phyloP scores from a whole-genome alignment of 2,888 invertebrate genomes.

The Pristionchus mayeri region DNA sequence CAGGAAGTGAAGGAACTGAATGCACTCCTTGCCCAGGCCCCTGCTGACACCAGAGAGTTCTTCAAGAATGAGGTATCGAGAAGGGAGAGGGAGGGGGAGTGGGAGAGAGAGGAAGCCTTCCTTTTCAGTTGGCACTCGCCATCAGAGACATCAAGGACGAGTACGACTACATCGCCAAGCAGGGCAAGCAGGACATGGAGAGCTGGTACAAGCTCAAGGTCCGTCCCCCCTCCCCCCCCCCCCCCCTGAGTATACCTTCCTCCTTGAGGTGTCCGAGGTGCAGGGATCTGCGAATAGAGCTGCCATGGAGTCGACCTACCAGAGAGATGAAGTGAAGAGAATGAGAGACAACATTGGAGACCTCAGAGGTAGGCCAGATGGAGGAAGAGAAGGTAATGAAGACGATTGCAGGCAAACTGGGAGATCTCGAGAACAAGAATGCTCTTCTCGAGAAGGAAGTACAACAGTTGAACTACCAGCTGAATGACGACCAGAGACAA shows the following conservation, averaged over 20 bases:
- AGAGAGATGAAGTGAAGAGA: conserved; percentile 78
- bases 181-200: conserved; percentile 79
- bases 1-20: conserved; percentile 76
- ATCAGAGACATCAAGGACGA: conserved; percentile 79
- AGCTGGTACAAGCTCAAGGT: conserved; percentile 80
- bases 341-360: conserved; percentile 77
- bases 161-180: conserved; percentile 78
- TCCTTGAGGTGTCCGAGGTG: conserved; percentile 74
- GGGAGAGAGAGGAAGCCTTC: no score
- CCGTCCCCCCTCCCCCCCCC: neutral
- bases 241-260: no score
- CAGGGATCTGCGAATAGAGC: conserved; percentile 76
- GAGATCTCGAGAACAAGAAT: conserved; percentile 68
- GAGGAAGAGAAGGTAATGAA: conserved; percentile 57
- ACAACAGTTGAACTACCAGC: conserved; percentile 75
- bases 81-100: no score
- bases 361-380: conserved; percentile 75
- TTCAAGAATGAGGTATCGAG: conserved; percentile 80
- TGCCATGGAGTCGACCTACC: conserved; percentile 79
- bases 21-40: conserved; percentile 75
- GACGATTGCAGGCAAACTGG: conserved; percentile 62
- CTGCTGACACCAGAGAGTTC: conserved; percentile 76
- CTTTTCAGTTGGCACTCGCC: conserved; percentile 77
- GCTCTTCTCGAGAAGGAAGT: conserved; percentile 70
- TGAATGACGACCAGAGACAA: conserved; percentile 78